Base-by-base conservation (phyloP, 2,888 invertebrate genomes). In the Tanypteryx hageni region DNA sequence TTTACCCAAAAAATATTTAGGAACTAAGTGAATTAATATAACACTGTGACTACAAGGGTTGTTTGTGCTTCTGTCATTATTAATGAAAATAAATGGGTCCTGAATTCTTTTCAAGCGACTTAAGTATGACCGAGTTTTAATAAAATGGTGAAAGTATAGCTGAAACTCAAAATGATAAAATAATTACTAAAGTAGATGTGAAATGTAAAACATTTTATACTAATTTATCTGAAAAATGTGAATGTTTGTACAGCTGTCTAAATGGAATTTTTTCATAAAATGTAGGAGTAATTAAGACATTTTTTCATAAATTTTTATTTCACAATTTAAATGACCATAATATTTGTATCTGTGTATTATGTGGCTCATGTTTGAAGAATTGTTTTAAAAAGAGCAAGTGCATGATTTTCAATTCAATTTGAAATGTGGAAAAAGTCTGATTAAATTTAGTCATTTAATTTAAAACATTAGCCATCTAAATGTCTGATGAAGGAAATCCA, bases 201-300 rank as follows among this genome's bases (percentile, higher is more conserved):
- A 64, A 44, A 83, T 64, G 64, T 64, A 89, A 27, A 44, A n/a
- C 64, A 89, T 89, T 89, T 89, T 89, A 68, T 89, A 89, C 89
- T 64, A 64, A 44, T 89, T 64, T 89, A 44, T 64, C 31, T 89
- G 64, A 89, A 64, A 61, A 64, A 89, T 89, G 89, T 89, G 89
- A 89, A 89, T 44, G 89, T 89, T 89, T 89, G 89, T 89, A 89
- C 89, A 89, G 89, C n/a, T 89, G 68, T 89, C 58, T 89, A 89
- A 89, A 89, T 68, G 64, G 64, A 64, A 64, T 89, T 76, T 68
- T 89, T 64, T 89, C 64, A 31, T 89, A 89, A 89, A 89, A 68
- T 68, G 11, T 89, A 89, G 64, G 64, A 89, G 44, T 44, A 89
- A 18, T 27, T 58, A 44, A 68, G 18, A 89, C 18, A 31, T 64